Evolutionary conservation across 2,797 vertebrate genomes (phyloP).

Genomic region (Diceros bicornis): DNA sequence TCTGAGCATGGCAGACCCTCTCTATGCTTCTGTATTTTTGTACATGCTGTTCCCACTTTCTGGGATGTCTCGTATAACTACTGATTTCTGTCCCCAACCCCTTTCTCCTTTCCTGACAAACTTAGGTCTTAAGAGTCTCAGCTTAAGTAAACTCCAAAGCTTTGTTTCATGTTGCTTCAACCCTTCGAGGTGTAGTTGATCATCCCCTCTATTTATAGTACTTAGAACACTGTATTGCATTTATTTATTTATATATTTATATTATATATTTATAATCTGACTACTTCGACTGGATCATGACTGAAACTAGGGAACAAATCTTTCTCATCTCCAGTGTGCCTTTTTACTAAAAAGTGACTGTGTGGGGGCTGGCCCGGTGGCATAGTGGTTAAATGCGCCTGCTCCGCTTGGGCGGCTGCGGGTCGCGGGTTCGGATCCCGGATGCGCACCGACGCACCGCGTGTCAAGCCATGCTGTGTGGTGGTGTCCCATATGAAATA

Average conservation of each 20-base stretch:
- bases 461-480: too few species aligned
- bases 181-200: not conserved
- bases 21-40: not conserved
- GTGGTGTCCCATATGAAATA: too few species aligned
- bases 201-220: not conserved
- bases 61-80: not conserved
- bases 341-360: not conserved
- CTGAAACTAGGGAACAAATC: not conserved
- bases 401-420: too few species aligned
- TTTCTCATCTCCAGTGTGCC: slow-evolving; percentile 19
- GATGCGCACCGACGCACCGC: too few species aligned
- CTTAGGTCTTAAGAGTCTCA: not conserved
- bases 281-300: not conserved
- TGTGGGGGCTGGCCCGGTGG: not conserved
- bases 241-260: not conserved
- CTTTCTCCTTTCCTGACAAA: not conserved
- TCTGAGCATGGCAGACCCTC: not conserved
- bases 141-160: not conserved
- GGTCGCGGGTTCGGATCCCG: too few species aligned
- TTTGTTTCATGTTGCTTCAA: not conserved
- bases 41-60: not conserved
- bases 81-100: not conserved
- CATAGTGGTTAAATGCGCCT: too few species aligned
- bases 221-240: not conserved
- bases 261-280: not conserved